These are phyloP conservation scores for Caenorhabditis briggsae DNA, from an alignment of 1,140 invertebrate genomes.

Conservation along the genomic window DNA sequence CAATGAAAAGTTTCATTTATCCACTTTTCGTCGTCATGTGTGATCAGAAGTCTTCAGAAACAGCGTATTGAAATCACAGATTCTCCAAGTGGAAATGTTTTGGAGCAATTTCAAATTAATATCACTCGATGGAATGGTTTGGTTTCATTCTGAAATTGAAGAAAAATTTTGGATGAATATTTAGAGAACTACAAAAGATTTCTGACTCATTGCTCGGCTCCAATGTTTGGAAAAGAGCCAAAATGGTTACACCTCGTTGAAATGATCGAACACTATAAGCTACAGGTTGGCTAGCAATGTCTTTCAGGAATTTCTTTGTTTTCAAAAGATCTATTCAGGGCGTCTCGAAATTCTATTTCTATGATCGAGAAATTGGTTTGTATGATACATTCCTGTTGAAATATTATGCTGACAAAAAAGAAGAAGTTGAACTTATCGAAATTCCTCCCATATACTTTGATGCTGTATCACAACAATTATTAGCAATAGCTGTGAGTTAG, in stretches of 20 bases:
- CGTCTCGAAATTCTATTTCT: constrained; percentile 12
- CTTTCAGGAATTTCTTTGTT: background rate
- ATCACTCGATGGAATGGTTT: constrained; percentile 25
- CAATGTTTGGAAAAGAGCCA: constrained; percentile 36
- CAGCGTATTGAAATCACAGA: background rate
- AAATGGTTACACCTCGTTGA: constrained; percentile 23
- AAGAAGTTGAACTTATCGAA: constrained; percentile 9
- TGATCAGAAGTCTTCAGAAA: constrained; percentile 1
- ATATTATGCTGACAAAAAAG: background rate
- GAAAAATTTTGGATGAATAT: background rate
- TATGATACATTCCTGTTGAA: background rate
- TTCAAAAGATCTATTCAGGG: background rate
- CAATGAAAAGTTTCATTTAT: constrained; percentile 31
- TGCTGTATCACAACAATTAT: constrained; percentile 19
- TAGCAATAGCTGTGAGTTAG: constrained; percentile 12
- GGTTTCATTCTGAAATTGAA: background rate
- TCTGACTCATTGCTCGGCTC: constrained; percentile 29
- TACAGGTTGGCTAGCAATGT: background rate
- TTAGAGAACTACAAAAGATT: background rate
- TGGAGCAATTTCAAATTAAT: background rate
- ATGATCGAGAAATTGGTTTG: background rate
- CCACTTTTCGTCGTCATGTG: background rate
- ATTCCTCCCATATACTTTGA: constrained; percentile 25
- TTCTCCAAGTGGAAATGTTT: background rate
- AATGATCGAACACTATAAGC: constrained; percentile 31